Base-by-base conservation (phyloP, 2,113 vertebrate species). In the Antennarius striatus region DNA sequence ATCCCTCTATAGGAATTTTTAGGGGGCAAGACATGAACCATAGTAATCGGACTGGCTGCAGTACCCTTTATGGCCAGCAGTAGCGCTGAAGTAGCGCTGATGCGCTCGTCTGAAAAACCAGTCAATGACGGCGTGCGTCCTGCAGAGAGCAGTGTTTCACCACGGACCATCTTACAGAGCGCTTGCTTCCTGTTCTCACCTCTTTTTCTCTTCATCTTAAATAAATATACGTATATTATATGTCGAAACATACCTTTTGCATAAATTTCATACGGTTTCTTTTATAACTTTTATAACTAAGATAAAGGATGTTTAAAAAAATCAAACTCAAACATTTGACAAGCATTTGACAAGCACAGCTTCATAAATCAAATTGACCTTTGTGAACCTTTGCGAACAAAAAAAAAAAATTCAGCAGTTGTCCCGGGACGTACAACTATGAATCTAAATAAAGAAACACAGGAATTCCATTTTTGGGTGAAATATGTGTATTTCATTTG, bases 71-170 rank as follows among this genome's bases (percentile, higher is more conserved):
- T 58, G 60, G 9, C 71, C 80, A 65, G 56, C 74, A 15, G 17
- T 10, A 10, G 80, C 51, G 69, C 67, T 73, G 15, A 49, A 15
- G 17, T 10, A 10, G 80, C 51, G 69, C 67, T 73, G 15, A 49
- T 77, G 75, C 16, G 14, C 62, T 22, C 1, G 2, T 14, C 7
- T 39, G 43, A 14, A 70, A 36, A 52, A 73, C 58, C 58, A 46
- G 11, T 55, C 60, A 78, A 54, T 85, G 64, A 40, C 10, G 63
- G 56, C 13, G 9, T 43, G 70, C 49, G 0, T 81, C 91, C 92
- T 90, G 90, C 90, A 93, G 92, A 88, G 89, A 87, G 90, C 90
- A 90, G 81, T 74, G 74, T 91, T 89, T 88, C 48, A 88, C 81
- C 75, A 90, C 70, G 39, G 64, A 80, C 36, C 12, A 50, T 49